These are phyloP conservation scores for Punctoribates punctum DNA, from an alignment of 2,888 invertebrate species.

Conservation along the genomic window DNA sequence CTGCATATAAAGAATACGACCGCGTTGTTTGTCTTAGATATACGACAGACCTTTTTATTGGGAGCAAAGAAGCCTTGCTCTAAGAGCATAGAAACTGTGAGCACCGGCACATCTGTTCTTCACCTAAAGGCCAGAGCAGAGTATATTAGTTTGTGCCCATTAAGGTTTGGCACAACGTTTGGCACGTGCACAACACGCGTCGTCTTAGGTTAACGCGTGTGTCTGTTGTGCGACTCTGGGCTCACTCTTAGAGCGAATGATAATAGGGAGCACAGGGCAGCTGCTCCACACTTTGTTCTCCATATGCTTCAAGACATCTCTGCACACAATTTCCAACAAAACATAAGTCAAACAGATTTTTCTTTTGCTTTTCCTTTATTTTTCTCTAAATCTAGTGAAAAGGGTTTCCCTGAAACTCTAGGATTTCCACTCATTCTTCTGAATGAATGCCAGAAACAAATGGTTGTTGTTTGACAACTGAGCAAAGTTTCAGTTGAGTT, in stretches of 20 bases:
- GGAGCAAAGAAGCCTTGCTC: slow-evolving; percentile 12
- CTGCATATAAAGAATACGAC: slow-evolving; percentile 35
- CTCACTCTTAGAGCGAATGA: slow-evolving; percentile 11
- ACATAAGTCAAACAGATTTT: slow-evolving; percentile 6
- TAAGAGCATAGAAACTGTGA: neutral
- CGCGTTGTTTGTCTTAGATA: slow-evolving; percentile 38
- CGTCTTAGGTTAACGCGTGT: slow-evolving; percentile 26
- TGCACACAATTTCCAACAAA: neutral
- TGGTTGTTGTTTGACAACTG: too few species aligned
- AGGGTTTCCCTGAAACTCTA: neutral
- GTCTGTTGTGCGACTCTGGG: neutral
- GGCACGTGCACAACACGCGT: slow-evolving; percentile 34
- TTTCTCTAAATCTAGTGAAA: neutral
- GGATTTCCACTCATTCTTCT: neutral
- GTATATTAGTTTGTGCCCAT: slow-evolving; percentile 26
- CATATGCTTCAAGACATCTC: slow-evolving; percentile 15
- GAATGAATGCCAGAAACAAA: too few species aligned
- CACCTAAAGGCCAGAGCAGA: slow-evolving; percentile 12
- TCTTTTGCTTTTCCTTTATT: neutral
- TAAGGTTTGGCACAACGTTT: slow-evolving; percentile 8
- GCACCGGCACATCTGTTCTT: slow-evolving; percentile 23
- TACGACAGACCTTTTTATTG: slow-evolving; percentile 25
- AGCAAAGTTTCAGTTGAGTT: neutral
- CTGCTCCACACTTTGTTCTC: slow-evolving; percentile 24
- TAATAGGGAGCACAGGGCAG: slow-evolving; percentile 19